Evolutionary conservation across 2,113 vertebrate species (phyloP), one percentile per base, ranked within the genome.

Genomic region (Pachyramphus minor): DNA sequence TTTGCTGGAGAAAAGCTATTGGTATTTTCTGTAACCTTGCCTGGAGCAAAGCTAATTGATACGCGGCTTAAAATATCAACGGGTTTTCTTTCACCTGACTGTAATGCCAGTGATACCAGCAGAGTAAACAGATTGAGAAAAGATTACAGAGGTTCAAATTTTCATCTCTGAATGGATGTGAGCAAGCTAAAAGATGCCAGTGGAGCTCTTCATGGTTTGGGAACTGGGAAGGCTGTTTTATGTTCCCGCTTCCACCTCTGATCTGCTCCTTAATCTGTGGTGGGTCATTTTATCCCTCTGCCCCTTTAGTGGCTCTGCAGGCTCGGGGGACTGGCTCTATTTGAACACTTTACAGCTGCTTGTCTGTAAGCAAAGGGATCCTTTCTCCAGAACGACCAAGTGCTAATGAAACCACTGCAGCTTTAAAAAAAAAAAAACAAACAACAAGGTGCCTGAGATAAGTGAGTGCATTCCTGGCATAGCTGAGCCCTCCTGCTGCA

Each of bases 281-380:
- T 33, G 72, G n/a, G 28, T 72, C 37, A 2, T 21, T 66, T 72
- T 4, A 12, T 18, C 37, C 49, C 18, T n/a, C 52, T 49, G 55
- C 18, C 50, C 30, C 31, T 33, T 35, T 4, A 17, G 30, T 30
- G 19, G 42, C 64, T n/a, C 64, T 31, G 30, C 67, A 66, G 73
- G 52, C 28, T 41, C 22, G 25, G 5, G 30, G 72, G 55, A 12
- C 59, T 59, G 74, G 25, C 5, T 39, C 1, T 3, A 0, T 37
- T 0, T 35, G 25, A 72, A 12, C 21, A 1, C 28, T 11, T 6
- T 6, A 4, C 3, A 78, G 52, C n/a, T 8, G 0, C 0, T 20
- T 33, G 15, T 33, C 56, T 44, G 0, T 25, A 11, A 73, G 60
- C 30, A 39, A 24, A 60, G 56, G 6, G 12, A 44, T 39, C 47